Conservation (phyloP, 2,888 invertebrate species). For the Trachelus troglodyta region DNA sequence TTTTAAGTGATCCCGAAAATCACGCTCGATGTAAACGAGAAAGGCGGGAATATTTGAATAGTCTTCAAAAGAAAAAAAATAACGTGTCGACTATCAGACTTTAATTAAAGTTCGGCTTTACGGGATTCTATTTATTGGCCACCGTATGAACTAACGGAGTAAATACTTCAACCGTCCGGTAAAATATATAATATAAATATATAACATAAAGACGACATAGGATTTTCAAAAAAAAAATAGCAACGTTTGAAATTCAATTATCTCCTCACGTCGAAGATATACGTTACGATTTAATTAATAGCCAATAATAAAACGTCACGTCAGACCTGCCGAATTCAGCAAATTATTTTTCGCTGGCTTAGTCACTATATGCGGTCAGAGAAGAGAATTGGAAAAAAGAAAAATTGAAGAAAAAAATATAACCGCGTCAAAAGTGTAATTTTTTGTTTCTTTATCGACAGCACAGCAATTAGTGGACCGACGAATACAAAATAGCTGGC, state of each 20-base stretch:
- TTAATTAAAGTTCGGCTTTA: not conserved
- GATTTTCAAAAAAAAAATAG: no score
- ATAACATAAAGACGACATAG: no score
- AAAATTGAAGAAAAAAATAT: no score
- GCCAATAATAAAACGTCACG: not conserved
- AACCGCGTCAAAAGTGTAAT: not conserved
- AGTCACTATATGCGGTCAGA: not conserved
- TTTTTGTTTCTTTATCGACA: not conserved
- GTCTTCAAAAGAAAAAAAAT: not conserved
- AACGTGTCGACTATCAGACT: not conserved
- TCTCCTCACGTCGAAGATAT: not conserved
- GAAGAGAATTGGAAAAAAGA: not conserved
- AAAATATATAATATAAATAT: no score
- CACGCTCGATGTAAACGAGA: not conserved
- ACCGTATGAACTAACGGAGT: no score
- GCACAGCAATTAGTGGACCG: not conserved
- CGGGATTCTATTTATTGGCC: not conserved
- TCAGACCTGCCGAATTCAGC: not conserved
- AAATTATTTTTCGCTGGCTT: not conserved
- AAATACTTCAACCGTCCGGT: no score
- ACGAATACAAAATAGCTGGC: not conserved
- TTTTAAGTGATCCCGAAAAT: not conserved
- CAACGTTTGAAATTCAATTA: not conserved
- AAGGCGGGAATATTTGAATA: slow-evolving; percentile 3
- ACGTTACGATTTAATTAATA: not conserved